Conservation (phyloP, 2,888 invertebrate genomes). For the Apocheima hispidaria region DNA sequence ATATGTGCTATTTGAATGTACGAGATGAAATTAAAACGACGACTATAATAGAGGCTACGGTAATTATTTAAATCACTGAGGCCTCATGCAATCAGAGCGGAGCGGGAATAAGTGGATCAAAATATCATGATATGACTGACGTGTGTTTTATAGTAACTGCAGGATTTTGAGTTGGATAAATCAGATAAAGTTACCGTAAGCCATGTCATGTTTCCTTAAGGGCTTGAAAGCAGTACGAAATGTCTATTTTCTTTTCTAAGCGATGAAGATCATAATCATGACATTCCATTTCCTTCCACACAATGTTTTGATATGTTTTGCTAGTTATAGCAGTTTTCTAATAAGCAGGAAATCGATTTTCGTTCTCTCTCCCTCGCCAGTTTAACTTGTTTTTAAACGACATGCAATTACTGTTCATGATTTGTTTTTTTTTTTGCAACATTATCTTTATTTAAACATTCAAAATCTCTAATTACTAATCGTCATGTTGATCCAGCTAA, state of each 20-base stretch:
- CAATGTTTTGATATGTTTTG: not conserved
- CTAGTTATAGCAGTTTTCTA: not conserved
- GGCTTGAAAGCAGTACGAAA: not conserved
- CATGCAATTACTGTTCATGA: too few relatives aligned
- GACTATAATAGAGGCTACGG: constrained; percentile 27
- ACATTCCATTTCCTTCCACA: constrained; percentile 3
- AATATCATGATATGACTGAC: constrained; percentile 46
- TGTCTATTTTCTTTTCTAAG: constrained; percentile 9
- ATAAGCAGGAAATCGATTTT: too few relatives aligned
- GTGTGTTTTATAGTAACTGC: constrained; percentile 34
- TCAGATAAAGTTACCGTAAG: constrained; percentile 9
- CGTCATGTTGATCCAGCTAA: too few relatives aligned
- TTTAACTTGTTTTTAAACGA: too few relatives aligned
- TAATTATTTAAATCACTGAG: constrained; percentile 34
- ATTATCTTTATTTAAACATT: too few relatives aligned
- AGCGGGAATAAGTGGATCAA: constrained; percentile 54
- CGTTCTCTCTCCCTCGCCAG: too few relatives aligned
- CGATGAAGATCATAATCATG: constrained; percentile 5
- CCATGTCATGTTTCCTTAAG: not conserved
- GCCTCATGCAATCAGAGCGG: constrained; percentile 46
- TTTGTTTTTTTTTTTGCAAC: too few relatives aligned
- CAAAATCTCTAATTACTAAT: too few relatives aligned
- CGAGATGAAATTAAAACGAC: constrained; percentile 28
- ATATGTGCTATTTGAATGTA: constrained; percentile 18
- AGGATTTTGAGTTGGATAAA: constrained; percentile 25